Evolutionary conservation across 2,888 invertebrate species (phyloP).

Genomic region (Barypeithes pellucidus): DNA sequence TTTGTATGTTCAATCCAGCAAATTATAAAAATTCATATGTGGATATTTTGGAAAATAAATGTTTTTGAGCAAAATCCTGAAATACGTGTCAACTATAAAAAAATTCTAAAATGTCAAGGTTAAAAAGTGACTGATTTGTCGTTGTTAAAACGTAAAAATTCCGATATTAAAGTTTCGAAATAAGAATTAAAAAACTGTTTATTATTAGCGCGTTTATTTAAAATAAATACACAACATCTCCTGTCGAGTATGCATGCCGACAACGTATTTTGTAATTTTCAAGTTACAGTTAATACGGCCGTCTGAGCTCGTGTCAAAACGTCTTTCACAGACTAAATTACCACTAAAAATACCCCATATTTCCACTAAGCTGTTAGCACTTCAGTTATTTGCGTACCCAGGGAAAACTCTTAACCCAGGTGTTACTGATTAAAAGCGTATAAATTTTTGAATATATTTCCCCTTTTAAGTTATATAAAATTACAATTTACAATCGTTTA

Average conservation of each 20-base stretch:
- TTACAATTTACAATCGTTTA: conserved; percentile 40
- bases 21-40: too few relatives aligned
- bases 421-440: conserved; percentile 34
- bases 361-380: conserved; percentile 31
- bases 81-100: too few relatives aligned
- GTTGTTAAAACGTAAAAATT: too few relatives aligned
- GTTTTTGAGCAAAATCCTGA: too few relatives aligned
- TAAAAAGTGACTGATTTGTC: too few relatives aligned
- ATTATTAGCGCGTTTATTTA: neutral
- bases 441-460: conserved; percentile 31
- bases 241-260: conserved; percentile 24
- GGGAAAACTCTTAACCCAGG: conserved; percentile 29
- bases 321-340: conserved; percentile 32
- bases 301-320: conserved; percentile 31
- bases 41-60: too few relatives aligned
- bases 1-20: too few relatives aligned
- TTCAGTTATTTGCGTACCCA: conserved; percentile 31
- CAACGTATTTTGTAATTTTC: conserved; percentile 37
- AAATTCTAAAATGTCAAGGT: too few relatives aligned
- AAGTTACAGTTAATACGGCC: conserved; percentile 29
- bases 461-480: conserved; percentile 33
- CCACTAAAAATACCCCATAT: conserved; percentile 43
- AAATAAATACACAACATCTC: conserved; percentile 3
- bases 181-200: neutral
- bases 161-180: too few relatives aligned